phyloP scores from a whole-genome alignment of 2,113 vertebrate species.

The Acrocephalus arundinaceus region DNA sequence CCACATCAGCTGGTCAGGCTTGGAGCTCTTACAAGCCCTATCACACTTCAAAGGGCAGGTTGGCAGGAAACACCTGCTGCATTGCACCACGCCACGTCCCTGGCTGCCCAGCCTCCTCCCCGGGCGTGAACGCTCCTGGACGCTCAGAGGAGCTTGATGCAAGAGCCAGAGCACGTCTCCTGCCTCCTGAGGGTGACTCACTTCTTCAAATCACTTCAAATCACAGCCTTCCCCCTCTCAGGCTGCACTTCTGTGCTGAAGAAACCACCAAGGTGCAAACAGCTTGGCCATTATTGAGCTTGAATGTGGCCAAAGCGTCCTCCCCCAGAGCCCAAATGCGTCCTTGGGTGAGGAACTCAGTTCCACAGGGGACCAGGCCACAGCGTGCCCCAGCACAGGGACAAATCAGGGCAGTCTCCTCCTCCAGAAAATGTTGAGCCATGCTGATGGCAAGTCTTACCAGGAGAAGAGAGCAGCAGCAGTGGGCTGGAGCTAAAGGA shows the following conservation, averaged over 20 bases:
- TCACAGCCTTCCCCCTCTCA: background rate
- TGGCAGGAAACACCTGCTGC: background rate
- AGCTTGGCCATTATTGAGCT: background rate
- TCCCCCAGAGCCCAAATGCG: accelerated
- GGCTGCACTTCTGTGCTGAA: background rate
- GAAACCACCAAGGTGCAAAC: background rate
- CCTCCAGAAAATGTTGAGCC: background rate
- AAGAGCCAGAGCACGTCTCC: background rate
- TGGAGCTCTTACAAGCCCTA: background rate
- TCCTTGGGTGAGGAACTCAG: background rate
- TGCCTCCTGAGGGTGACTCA: background rate
- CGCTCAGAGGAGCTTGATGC: background rate
- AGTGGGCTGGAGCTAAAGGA: background rate
- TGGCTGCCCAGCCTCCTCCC: background rate
- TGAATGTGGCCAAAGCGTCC: background rate
- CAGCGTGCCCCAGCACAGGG: background rate
- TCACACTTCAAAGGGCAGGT: slow-evolving; percentile 1
- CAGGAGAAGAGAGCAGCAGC: background rate
- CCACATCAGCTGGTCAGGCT: background rate
- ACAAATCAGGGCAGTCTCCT: background rate
- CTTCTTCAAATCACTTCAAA: background rate
- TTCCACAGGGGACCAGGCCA: background rate
- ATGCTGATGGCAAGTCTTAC: accelerated
- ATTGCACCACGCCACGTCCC: background rate
- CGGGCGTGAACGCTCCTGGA: accelerated